A percentile compares a stretch with the other conserved stretches of the same genome.
These are phyloP conservation scores for Donacobius atricapilla DNA, from an alignment of 2,113 vertebrate species.

Conservation along the genomic window DNA sequence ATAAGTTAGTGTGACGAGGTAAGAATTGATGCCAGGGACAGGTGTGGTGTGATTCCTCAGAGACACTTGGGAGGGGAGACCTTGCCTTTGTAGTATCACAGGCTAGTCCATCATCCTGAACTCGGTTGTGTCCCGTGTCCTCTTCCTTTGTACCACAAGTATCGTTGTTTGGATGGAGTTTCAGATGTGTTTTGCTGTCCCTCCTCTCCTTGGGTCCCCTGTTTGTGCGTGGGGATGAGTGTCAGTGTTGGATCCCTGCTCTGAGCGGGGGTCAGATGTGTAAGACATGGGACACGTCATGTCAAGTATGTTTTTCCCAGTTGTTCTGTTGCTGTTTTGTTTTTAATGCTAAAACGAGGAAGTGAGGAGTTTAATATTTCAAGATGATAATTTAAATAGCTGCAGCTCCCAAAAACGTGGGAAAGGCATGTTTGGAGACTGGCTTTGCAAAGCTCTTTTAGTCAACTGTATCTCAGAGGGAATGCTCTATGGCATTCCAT, in stretches of 20 bases:
- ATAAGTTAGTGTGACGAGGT: neutral
- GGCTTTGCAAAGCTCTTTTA: neutral
- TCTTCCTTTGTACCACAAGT: neutral
- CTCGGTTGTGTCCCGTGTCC: neutral
- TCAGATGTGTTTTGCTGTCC: neutral
- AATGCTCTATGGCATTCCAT: neutral
- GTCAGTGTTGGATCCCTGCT: neutral
- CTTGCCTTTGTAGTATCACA: neutral
- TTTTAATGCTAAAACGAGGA: neutral
- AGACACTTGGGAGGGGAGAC: neutral
- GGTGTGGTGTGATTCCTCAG: neutral
- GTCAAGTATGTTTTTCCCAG: neutral
- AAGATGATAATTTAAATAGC: neutral
- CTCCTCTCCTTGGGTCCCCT: neutral
- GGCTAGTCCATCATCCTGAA: neutral
- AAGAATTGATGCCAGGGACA: neutral
- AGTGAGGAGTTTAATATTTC: neutral
- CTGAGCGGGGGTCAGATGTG: neutral
- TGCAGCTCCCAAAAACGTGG: neutral
- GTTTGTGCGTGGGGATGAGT: neutral
- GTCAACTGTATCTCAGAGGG: neutral
- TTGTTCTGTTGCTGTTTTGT: neutral
- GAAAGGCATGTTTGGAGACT: neutral
- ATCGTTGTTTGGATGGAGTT: neutral
- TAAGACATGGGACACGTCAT: neutral